Percentiles rank a stretch among this genome's conserved stretches.
phyloP scores from a whole-genome alignment of 2,113 vertebrate species.

The Tupaia chinensis region DNA sequence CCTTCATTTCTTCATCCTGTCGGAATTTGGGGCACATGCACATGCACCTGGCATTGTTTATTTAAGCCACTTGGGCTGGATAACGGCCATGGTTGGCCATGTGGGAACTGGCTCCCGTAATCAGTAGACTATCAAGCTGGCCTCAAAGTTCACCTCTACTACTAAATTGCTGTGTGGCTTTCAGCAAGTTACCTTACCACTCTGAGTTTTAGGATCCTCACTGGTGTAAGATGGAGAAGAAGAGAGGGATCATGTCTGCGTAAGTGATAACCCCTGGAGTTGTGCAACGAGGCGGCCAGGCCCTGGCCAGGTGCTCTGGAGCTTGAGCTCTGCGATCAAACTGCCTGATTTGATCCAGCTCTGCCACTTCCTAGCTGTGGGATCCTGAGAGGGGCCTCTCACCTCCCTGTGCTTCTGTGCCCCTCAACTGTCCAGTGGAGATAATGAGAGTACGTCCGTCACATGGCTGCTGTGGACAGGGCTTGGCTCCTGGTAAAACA shows the following conservation, averaged over 20 bases:
- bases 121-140: no score
- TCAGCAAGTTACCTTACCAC: neutral
- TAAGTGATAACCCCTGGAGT: neutral
- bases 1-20: no score
- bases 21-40: no score
- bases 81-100: no score
- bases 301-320: rapidly evolving
- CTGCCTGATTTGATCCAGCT: neutral
- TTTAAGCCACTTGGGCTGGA: no score
- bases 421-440: neutral
- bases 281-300: neutral
- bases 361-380: neutral
- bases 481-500: neutral
- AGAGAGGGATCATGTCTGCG: neutral
- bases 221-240: neutral
- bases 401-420: rapidly evolving
- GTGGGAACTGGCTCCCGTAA: no score
- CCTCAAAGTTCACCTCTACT: no score
- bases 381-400: neutral
- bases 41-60: no score
- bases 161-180: neutral
- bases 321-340: neutral
- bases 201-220: neutral
- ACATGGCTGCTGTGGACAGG: neutral
- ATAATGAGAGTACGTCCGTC: no score